A percentile compares a stretch with the other conserved stretches of the same genome.
Evolutionary conservation across 2,797 vertebrate species (phyloP).

Genomic region (Tapera naevia): DNA sequence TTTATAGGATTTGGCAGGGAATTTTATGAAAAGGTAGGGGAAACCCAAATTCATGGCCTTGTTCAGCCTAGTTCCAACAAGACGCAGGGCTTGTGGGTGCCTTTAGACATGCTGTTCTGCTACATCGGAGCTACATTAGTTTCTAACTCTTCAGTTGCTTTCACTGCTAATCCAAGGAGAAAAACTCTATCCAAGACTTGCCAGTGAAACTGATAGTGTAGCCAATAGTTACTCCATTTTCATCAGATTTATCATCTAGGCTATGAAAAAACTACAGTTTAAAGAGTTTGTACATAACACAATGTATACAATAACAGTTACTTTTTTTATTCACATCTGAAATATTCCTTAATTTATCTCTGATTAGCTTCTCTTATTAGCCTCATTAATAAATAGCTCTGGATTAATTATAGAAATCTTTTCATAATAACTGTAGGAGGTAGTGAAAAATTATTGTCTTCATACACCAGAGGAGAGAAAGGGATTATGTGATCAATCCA

Average conservation of each 20-base stretch:
- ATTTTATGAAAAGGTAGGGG: neutral
- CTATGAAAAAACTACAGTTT: neutral
- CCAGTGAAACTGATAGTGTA: neutral
- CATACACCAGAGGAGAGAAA: neutral
- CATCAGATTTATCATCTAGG: neutral
- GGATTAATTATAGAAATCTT: slow-evolving; percentile 29
- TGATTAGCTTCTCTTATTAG: neutral
- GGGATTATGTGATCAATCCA: neutral
- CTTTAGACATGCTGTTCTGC: neutral
- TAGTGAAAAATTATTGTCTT: neutral
- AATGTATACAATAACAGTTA: neutral
- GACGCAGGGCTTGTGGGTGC: neutral
- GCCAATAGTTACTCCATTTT: neutral
- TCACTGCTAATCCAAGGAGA: neutral
- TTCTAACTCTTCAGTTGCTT: neutral
- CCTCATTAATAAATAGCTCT: neutral
- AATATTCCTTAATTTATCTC: neutral
- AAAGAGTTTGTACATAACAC: neutral
- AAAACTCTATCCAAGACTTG: neutral
- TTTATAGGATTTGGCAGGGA: neutral
- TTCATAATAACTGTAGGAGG: neutral
- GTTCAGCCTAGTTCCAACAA: neutral
- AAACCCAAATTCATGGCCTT: neutral
- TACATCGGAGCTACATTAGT: neutral
- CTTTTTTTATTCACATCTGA: neutral